A percentile compares a stretch with the other conserved stretches of the same genome.
phyloP scores from a whole-genome alignment of 2,797 vertebrate genomes.

The Anguilla pacifica region DNA sequence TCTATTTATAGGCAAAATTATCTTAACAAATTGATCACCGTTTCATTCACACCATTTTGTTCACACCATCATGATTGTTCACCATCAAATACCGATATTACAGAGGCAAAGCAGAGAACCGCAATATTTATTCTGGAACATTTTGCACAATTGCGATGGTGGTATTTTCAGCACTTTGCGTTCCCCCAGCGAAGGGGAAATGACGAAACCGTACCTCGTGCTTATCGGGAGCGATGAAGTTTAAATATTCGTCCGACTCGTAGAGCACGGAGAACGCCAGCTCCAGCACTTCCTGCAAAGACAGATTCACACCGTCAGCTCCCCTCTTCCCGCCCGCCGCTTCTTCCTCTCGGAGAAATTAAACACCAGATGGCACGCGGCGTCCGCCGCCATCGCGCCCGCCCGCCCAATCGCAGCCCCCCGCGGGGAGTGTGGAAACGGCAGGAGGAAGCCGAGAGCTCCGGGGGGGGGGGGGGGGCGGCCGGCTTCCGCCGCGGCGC shows the following conservation, averaged over 20 bases:
- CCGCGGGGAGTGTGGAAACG: neutral
- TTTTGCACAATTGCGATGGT: neutral
- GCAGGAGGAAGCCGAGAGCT: neutral
- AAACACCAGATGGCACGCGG: slow-evolving; percentile 24
- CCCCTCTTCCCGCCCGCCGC: neutral
- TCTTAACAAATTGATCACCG: neutral
- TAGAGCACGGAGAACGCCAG: slow-evolving; percentile 97
- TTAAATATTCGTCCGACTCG: slow-evolving; percentile 95
- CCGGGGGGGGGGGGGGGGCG: neutral
- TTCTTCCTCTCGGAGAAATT: slow-evolving; percentile 19
- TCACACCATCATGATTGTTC: neutral
- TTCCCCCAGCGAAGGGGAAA: neutral
- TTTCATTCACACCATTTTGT: no score
- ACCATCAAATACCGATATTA: neutral
- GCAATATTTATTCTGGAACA: neutral
- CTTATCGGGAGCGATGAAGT: slow-evolving; percentile 98
- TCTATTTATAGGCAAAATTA: no score
- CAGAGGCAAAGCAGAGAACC: neutral
- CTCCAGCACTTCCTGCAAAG: slow-evolving; percentile 90
- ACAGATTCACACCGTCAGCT: slow-evolving; percentile 14
- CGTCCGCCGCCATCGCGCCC: neutral
- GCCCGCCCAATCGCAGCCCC: neutral
- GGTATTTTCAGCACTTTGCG: neutral
- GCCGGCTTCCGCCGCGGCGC: neutral
- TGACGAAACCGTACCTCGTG: slow-evolving; percentile 83